Evolutionary conservation across 2,888 invertebrate genomes (phyloP), one percentile per base, ranked within the genome.

Genomic region (Andrena minutula): DNA sequence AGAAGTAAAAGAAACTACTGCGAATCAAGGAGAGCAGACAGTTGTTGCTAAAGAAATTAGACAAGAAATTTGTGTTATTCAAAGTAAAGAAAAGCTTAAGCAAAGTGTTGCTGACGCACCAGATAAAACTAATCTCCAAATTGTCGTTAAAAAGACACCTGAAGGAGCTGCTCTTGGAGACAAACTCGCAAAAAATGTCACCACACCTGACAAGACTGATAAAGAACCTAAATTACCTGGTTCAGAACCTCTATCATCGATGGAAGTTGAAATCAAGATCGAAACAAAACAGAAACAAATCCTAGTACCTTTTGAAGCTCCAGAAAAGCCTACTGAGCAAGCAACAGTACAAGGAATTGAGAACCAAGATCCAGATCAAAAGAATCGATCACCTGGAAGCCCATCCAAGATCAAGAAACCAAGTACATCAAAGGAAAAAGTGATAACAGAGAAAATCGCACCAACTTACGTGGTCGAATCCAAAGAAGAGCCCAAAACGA

Each of bases 151-250:
- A 49, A 16, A 20, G 12, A 12, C 35, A 61, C 8, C n/a, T n/a
- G 30, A 41, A 49, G 30, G 70, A n/a, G 32, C 10, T 23, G n/a
- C 41, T 12, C n/a, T 12, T 2, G 47, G 47, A 64, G 56, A 60
- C 0, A 65, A 65, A 32, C 2, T 28, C 0, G 5, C 1, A 8
- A 68, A 69, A 64, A 35, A 23, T 35, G 6, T 41, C 1, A 1
- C 20, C 4, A n/a, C 12, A 20, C 2, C 32, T 8, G 26, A 26
- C 12, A 23, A 93, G 64, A 56, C 16, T 8, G 35, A 85, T 63
- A 58, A 87, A 7, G 47, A 63, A 72, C 26, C 83, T 77, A 71
- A 61, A 76, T 78, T 65, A 71, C 82, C 92, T 65, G 90, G 90
- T 61, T 74, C 86, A 26, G 47, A 78, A 8, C 7, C 32, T 56